Percentiles rank a stretch among this genome's conserved stretches.
Evolutionary conservation across 2,888 invertebrate genomes (phyloP).

Genomic region (Rhingia rostrata): DNA sequence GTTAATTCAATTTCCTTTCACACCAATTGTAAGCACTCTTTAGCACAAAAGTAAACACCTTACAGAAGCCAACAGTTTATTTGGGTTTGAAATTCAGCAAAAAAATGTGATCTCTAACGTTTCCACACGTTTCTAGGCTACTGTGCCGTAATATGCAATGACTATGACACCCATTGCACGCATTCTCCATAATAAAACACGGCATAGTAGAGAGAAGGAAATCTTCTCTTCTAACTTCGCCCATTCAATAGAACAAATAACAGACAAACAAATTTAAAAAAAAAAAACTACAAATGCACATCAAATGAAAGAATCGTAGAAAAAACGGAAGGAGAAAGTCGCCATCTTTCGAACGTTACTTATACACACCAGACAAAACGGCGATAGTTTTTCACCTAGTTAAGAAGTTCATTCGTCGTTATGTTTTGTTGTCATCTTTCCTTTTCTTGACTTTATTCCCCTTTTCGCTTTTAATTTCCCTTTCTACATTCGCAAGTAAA

Average conservation of each 20-base stretch:
- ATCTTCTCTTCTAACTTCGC: conserved; percentile 35
- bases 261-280: not conserved
- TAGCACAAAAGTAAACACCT: conserved; percentile 3
- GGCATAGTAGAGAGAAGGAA: conserved; percentile 4
- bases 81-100: not conserved
- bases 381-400: conserved; percentile 74
- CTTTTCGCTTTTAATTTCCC: conserved; percentile 59
- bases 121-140: conserved; percentile 63
- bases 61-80: conserved; percentile 11
- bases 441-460: conserved; percentile 49
- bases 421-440: conserved; percentile 40
- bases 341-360: conserved; percentile 46
- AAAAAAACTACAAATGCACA: conserved; percentile 3
- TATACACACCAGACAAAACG: conserved; percentile 53
- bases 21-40: no score
- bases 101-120: not conserved
- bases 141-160: conserved; percentile 37
- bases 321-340: conserved; percentile 51
- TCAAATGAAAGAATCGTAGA: not conserved
- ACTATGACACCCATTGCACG: conserved; percentile 23
- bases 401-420: conserved; percentile 72
- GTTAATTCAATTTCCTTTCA: no score
- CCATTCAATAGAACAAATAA: not conserved
- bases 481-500: conserved; percentile 45
- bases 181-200: conserved; percentile 21